These are phyloP conservation scores for Spicauda simplicius DNA, from an alignment of 2,888 invertebrate genomes.

Conservation along the genomic window DNA sequence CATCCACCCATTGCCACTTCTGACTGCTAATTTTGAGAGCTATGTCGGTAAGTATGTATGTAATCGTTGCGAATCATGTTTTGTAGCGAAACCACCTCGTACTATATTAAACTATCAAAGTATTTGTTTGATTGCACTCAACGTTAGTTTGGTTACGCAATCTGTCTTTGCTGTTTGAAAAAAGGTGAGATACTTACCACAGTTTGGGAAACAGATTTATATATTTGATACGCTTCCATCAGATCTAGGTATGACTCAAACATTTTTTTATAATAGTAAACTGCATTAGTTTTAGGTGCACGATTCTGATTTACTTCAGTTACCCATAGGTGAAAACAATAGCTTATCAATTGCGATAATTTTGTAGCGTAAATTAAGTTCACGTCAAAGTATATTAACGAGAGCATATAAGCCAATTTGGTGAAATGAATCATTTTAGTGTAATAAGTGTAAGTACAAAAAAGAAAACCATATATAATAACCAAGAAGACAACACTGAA, in stretches of 20 bases:
- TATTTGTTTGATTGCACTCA: no score
- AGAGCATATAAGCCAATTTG: slow-evolving; percentile 3
- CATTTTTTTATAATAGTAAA: slow-evolving; percentile 21
- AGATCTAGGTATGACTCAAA: slow-evolving; percentile 31
- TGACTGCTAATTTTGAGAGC: no score
- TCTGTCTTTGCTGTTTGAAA: no score
- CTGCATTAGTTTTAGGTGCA: background rate
- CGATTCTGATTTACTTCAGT: no score
- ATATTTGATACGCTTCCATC: slow-evolving; percentile 33
- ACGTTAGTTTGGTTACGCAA: no score
- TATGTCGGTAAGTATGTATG: no score
- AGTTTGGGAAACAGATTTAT: slow-evolving; percentile 16
- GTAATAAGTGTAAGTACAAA: background rate
- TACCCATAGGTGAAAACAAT: slow-evolving; percentile 20
- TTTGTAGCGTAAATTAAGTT: slow-evolving; percentile 19
- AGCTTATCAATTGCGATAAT: slow-evolving; percentile 26
- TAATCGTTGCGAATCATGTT: no score
- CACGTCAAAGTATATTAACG: slow-evolving; percentile 32
- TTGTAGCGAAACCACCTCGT: no score
- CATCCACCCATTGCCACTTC: no score
- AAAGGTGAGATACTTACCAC: background rate
- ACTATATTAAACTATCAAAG: no score
- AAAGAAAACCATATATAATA: background rate
- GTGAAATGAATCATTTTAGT: background rate
- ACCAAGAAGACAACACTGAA: background rate